Conservation (phyloP, 2,113 vertebrate species). For the Prunella fulvescens region DNA sequence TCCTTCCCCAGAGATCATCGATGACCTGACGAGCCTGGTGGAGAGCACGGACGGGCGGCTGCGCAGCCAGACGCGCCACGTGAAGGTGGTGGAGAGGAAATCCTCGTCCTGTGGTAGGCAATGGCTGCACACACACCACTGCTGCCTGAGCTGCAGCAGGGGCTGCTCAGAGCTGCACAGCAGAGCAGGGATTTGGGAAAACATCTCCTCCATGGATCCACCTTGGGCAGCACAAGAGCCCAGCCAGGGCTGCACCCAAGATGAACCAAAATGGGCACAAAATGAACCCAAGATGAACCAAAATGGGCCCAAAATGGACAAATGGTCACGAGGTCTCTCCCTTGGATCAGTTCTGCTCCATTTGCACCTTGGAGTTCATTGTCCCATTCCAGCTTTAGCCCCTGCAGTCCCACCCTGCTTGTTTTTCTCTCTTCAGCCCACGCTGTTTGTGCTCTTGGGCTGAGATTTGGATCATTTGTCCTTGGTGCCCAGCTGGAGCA, state of each 20-base stretch:
- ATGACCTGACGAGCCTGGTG: conserved; percentile 91
- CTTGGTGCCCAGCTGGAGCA: neutral
- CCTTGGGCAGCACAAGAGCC: no score
- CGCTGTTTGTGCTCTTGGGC: neutral
- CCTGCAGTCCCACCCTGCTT: neutral
- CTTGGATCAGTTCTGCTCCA: neutral
- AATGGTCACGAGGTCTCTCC: no score
- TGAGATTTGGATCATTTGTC: neutral
- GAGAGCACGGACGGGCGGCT: conserved; percentile 89
- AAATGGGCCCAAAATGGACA: no score
- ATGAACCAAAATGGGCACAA: no score
- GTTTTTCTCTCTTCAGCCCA: neutral
- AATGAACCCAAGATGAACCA: no score
- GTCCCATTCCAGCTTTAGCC: neutral
- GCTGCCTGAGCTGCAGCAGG: neutral
- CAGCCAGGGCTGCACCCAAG: no score
- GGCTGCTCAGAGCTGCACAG: no score
- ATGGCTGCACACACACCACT: no score
- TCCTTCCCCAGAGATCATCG: conserved; percentile 86
- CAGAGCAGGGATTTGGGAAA: neutral
- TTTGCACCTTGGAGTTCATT: neutral
- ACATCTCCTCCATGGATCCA: neutral
- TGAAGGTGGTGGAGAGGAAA: conserved; percentile 89
- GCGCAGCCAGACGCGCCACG: conserved; percentile 82
- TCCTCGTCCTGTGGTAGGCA: conserved; percentile 90